Conservation (phyloP, 2,797 vertebrate species). For the Lemur catta region DNA sequence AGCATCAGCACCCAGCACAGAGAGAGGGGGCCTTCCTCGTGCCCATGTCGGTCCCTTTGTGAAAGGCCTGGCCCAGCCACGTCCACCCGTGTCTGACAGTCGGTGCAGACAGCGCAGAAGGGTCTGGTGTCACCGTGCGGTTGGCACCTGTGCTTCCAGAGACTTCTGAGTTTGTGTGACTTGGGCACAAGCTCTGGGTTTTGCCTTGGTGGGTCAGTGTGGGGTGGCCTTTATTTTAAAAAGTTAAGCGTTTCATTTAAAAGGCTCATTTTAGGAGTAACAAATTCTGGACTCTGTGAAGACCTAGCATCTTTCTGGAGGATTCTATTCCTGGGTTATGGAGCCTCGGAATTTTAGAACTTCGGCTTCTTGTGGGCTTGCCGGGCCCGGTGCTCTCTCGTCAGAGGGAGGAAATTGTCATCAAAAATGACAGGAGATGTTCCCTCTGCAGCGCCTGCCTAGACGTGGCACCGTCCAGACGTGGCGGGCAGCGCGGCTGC, state of each 20-base stretch:
- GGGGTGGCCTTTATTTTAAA: background rate
- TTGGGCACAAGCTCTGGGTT: background rate
- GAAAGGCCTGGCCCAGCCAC: background rate
- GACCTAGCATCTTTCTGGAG: background rate
- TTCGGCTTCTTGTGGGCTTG: background rate
- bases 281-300: background rate
- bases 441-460: fast-evolving
- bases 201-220: background rate
- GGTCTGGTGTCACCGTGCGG: too few relatives aligned
- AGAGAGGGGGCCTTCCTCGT: fast-evolving
- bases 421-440: background rate
- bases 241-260: fast-evolving
- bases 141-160: background rate
- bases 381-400: background rate
- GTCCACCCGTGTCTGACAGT: background rate
- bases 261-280: background rate
- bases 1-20: background rate
- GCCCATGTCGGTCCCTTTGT: fast-evolving
- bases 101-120: background rate
- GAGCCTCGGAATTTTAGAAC: background rate
- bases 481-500: too few relatives aligned
- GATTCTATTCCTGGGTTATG: background rate
- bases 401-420: background rate
- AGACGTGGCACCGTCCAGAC: too few relatives aligned
- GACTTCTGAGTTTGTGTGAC: background rate